Percentiles rank a stretch among this genome's conserved stretches.
phyloP scores from a whole-genome alignment of 1,140 invertebrate species.

The Homalodisca vitripennis region DNA sequence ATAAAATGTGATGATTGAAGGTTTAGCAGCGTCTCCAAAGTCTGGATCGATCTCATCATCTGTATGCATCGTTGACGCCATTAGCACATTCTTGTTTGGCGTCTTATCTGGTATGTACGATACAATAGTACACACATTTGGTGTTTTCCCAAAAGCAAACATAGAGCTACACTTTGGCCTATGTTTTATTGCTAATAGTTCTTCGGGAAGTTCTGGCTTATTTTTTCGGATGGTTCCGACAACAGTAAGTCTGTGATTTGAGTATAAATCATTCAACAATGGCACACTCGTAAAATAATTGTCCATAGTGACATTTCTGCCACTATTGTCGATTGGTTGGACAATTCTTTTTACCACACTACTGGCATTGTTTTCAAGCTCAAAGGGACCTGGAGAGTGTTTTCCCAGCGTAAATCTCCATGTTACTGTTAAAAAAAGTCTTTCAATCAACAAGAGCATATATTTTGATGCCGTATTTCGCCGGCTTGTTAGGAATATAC shows the following conservation, averaged over 20 bases:
- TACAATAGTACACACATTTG: conserved; percentile 32
- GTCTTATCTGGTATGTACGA: conserved; percentile 39
- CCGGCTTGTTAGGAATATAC: neutral
- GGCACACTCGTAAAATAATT: conserved; percentile 47
- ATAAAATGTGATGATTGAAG: conserved; percentile 43
- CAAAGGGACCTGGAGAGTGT: conserved; percentile 8
- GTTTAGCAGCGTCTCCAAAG: conserved; percentile 23
- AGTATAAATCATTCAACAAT: conserved; percentile 37
- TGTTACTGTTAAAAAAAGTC: neutral
- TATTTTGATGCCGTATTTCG: conserved; percentile 19
- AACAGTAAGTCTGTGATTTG: conserved; percentile 41
- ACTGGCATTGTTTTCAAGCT: neutral
- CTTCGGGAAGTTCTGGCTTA: neutral
- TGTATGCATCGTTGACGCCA: conserved; percentile 14
- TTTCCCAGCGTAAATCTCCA: conserved; percentile 8
- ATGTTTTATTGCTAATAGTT: conserved; percentile 23
- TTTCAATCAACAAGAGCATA: conserved; percentile 3
- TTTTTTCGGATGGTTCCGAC: conserved; percentile 42
- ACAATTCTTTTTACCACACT: neutral
- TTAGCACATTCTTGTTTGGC: neutral
- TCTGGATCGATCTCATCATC: conserved; percentile 8
- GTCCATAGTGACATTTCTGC: conserved; percentile 47
- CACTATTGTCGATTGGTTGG: conserved; percentile 40
- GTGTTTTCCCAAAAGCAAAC: neutral
- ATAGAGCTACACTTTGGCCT: neutral